Percentiles rank a stretch among this genome's conserved stretches.
phyloP scores from a whole-genome alignment of 2,113 vertebrate species.

The Leucosticte australis region DNA sequence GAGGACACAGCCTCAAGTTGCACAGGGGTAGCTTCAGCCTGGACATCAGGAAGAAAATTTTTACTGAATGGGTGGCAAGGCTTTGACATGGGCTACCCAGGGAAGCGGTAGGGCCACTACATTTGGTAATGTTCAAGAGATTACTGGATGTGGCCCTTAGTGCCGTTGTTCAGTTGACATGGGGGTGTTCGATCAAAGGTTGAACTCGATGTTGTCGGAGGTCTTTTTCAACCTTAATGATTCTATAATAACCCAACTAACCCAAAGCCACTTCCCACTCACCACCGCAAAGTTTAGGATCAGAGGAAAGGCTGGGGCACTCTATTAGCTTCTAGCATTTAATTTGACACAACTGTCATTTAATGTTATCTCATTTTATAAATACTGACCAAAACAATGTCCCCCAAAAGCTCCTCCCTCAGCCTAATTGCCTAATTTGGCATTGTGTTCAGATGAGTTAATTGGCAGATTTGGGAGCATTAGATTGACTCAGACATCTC shows the following conservation, averaged over 20 bases:
- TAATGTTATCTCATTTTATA: not conserved
- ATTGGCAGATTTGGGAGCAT: not conserved
- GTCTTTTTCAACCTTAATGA: not conserved
- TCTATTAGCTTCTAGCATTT: not conserved
- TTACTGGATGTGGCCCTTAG: not conserved
- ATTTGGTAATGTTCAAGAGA: not conserved
- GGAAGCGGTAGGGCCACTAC: not conserved
- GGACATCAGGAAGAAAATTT: not conserved
- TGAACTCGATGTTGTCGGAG: not conserved
- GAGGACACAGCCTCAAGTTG: not conserved
- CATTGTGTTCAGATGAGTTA: not conserved
- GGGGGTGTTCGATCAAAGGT: not conserved
- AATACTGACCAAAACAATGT: not conserved
- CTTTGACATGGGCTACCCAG: not conserved
- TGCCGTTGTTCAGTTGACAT: not conserved
- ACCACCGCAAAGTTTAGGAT: fast-evolving
- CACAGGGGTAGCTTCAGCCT: not conserved
- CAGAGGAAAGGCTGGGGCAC: not conserved
- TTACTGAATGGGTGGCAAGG: not conserved
- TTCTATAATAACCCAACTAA: not conserved
- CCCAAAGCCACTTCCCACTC: not conserved
- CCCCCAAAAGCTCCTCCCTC: not conserved
- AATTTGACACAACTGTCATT: not conserved
- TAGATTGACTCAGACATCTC: not conserved
- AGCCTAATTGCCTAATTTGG: not conserved